Evolutionary conservation across 2,888 invertebrate genomes (phyloP).

Genomic region (Troglohyphantes excavatus): DNA sequence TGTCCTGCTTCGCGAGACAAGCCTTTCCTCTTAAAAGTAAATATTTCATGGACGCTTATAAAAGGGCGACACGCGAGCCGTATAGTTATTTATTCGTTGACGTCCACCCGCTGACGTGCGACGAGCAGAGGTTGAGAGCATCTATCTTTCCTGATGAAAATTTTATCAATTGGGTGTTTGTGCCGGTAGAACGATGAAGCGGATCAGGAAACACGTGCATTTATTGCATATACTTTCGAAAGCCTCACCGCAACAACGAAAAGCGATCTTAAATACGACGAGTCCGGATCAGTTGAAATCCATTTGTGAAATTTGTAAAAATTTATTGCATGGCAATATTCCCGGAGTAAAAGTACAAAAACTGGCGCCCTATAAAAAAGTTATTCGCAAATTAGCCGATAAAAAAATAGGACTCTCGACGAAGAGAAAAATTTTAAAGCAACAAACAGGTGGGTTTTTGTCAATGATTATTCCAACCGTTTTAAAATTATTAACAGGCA

Average conservation of each 20-base stretch:
- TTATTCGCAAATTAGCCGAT: conserved; percentile 33
- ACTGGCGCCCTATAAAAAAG: conserved; percentile 12
- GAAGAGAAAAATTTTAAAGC: neutral
- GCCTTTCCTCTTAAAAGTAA: too few relatives aligned
- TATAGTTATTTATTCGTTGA: too few relatives aligned
- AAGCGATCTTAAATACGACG: conserved; percentile 7
- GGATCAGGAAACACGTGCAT: neutral
- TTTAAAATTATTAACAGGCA: conserved; percentile 16
- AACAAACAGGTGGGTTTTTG: neutral
- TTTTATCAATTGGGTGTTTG: conserved; percentile 13
- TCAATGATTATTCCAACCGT: conserved; percentile 10
- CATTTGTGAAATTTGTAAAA: conserved; percentile 37
- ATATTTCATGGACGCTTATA: conserved; percentile 52
- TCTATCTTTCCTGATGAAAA: neutral
- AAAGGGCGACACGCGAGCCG: too few relatives aligned
- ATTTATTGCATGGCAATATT: conserved; percentile 4
- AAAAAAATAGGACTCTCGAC: conserved; percentile 7
- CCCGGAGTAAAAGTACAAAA: neutral
- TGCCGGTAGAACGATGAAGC: neutral
- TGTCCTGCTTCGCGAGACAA: too few relatives aligned
- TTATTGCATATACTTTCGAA: neutral
- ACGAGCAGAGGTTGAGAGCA: neutral
- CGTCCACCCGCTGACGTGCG: neutral
- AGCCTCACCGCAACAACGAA: conserved; percentile 11
- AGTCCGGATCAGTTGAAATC: conserved; percentile 27